Conservation (phyloP, 2,888 invertebrate genomes). For the Macrophya alboannulata region DNA sequence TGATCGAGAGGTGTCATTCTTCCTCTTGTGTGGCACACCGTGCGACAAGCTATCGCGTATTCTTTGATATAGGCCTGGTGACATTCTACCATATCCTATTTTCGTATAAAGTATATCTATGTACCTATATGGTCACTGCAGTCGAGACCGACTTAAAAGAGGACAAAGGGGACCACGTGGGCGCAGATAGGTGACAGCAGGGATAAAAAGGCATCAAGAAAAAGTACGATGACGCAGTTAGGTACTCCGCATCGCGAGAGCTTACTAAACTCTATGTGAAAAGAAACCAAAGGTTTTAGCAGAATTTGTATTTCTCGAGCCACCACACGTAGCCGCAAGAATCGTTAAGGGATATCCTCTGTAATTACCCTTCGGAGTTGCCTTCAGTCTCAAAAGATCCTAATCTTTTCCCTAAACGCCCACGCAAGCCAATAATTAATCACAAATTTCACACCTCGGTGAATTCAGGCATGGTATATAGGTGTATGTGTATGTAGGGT, state of each 20-base stretch:
- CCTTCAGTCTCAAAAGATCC: conserved; percentile 38
- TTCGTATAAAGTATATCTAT: background rate
- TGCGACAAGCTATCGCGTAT: conserved; percentile 46
- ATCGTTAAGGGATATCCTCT: conserved; percentile 9
- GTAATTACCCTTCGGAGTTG: conserved; percentile 16
- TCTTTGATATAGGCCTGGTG: conserved; percentile 16
- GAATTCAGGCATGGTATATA: background rate
- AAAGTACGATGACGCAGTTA: background rate
- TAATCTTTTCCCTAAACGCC: conserved; percentile 62
- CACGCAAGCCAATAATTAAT: conserved; percentile 72
- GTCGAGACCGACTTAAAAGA: background rate
- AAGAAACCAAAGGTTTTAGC: background rate
- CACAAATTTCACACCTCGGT: conserved; percentile 74
- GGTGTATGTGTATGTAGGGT: background rate
- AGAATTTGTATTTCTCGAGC: background rate
- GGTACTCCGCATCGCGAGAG: background rate
- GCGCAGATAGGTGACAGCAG: background rate
- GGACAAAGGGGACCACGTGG: conserved; percentile 36
- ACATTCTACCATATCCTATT: conserved; percentile 41
- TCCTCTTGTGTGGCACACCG: conserved; percentile 77
- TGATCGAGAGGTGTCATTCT: conserved; percentile 76
- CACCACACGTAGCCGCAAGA: background rate
- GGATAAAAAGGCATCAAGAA: background rate
- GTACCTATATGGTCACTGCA: conserved; percentile 8
- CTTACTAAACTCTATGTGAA: background rate